These are phyloP conservation scores for Acanthurus leucopareius DNA, from an alignment of 2,797 vertebrate genomes.

Conservation along the genomic window DNA sequence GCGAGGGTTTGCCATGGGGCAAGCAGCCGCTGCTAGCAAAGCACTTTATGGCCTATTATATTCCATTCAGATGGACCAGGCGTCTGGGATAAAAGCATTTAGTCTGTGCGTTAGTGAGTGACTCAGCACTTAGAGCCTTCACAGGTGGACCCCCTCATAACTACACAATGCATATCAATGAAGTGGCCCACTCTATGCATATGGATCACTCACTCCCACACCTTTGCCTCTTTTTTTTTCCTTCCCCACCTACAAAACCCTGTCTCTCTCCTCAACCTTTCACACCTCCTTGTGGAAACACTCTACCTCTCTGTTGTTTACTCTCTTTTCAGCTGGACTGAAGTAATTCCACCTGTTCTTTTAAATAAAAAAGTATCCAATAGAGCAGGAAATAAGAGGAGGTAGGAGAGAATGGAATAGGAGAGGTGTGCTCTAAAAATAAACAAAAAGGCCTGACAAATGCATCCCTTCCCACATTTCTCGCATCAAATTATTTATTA, in stretches of 20 bases:
- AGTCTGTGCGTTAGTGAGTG: slow-evolving; percentile 76
- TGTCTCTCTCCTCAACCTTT: slow-evolving; percentile 42
- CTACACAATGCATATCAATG: slow-evolving; percentile 81
- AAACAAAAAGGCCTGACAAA: slow-evolving; percentile 30
- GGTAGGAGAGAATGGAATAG: slow-evolving; percentile 7
- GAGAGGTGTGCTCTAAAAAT: not conserved
- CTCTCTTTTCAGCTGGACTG: slow-evolving; percentile 19
- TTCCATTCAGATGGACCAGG: slow-evolving; percentile 81
- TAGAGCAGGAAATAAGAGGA: slow-evolving; percentile 19
- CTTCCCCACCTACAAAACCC: slow-evolving; percentile 19
- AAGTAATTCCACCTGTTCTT: slow-evolving; percentile 46
- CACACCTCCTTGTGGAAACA: slow-evolving; percentile 34
- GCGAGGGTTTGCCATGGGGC: slow-evolving; percentile 76
- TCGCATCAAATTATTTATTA: not conserved
- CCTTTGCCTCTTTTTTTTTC: slow-evolving; percentile 19
- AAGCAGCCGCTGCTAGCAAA: slow-evolving; percentile 76
- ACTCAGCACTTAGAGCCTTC: slow-evolving; percentile 80
- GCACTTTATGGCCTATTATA: slow-evolving; percentile 83
- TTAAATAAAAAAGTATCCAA: slow-evolving; percentile 15
- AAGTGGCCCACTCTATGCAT: slow-evolving; percentile 64
- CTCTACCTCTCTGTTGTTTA: slow-evolving; percentile 34
- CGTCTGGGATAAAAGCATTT: slow-evolving; percentile 83
- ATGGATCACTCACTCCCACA: slow-evolving; percentile 63
- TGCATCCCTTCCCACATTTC: slow-evolving; percentile 14
- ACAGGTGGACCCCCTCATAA: slow-evolving; percentile 78